phyloP scores from a whole-genome alignment of 2,888 invertebrate species.

The Trissonchulus sp. region DNA sequence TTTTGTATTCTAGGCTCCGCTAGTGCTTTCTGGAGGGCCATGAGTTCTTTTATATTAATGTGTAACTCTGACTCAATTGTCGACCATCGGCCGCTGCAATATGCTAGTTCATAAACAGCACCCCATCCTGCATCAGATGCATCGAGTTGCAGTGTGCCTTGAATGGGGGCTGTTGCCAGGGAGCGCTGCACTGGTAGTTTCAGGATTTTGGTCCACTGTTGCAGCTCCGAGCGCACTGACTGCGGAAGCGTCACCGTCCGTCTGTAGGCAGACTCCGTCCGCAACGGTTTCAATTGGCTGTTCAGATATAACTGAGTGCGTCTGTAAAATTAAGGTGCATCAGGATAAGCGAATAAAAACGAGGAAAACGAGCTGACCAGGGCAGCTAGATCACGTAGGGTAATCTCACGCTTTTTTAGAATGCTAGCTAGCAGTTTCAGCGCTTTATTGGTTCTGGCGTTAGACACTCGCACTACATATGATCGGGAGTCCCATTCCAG shows the following conservation, averaged over 20 bases:
- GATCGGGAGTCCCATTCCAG: neutral
- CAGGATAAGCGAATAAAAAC: neutral
- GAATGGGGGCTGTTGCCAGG: neutral
- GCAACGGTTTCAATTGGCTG: too few species aligned
- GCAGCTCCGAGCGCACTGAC: neutral
- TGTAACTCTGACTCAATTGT: neutral
- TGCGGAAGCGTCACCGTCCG: neutral
- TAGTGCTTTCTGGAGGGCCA: too few species aligned
- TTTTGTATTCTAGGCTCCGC: too few species aligned
- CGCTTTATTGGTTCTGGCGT: neutral
- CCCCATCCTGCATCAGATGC: neutral
- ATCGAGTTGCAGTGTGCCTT: neutral
- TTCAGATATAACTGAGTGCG: too few species aligned
- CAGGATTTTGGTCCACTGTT: neutral
- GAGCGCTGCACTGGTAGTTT: neutral
- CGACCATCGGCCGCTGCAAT: neutral
- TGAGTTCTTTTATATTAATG: neutral
- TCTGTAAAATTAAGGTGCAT: neutral
- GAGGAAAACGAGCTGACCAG: neutral
- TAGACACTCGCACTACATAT: neutral
- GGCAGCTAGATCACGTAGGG: neutral
- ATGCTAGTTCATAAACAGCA: neutral
- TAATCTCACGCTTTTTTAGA: neutral
- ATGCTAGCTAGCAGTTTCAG: neutral
- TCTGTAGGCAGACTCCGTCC: neutral